These are phyloP conservation scores for Cynoglossus semilaevis DNA, from an alignment of 2,113 vertebrate genomes.

Conservation along the genomic window DNA sequence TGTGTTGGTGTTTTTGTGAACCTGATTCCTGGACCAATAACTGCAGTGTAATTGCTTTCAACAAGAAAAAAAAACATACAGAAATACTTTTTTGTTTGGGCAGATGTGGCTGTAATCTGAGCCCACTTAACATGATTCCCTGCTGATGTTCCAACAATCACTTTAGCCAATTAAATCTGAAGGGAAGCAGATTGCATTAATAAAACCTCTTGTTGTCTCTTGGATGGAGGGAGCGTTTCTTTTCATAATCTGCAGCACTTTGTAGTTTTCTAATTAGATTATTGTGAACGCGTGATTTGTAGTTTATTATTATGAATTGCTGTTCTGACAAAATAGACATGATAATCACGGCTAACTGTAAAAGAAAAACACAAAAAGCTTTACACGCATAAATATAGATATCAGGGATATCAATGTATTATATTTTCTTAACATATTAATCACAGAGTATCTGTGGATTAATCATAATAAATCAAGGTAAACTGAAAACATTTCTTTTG, in stretches of 20 bases:
- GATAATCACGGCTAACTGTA: not conserved
- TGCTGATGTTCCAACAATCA: slow-evolving; percentile 36
- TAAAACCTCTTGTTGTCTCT: slow-evolving; percentile 25
- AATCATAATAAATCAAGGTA: too few species aligned
- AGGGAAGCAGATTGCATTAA: slow-evolving; percentile 51
- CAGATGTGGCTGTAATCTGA: slow-evolving; percentile 30
- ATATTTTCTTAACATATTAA: too few species aligned
- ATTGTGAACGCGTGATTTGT: not conserved
- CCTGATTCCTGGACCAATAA: not conserved
- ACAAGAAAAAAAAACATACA: slow-evolving; percentile 28
- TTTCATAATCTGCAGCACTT: not conserved
- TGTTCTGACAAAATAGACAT: not conserved
- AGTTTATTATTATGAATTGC: not conserved
- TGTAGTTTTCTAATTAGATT: not conserved
- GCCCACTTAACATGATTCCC: slow-evolving; percentile 43
- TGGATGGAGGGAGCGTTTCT: not conserved
- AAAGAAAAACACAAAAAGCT: too few species aligned
- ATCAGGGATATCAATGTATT: too few species aligned
- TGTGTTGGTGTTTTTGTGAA: too few species aligned
- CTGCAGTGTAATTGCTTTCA: slow-evolving; percentile 12
- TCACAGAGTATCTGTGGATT: too few species aligned
- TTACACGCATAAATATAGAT: too few species aligned
- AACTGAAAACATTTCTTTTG: too few species aligned
- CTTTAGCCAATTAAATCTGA: slow-evolving; percentile 56
- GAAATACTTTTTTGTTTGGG: slow-evolving; percentile 46